Percentiles rank a stretch among this genome's conserved stretches.
phyloP scores from a whole-genome alignment of 92 coral and sea anemone genomes.

The Scolanthus callimorphus region DNA sequence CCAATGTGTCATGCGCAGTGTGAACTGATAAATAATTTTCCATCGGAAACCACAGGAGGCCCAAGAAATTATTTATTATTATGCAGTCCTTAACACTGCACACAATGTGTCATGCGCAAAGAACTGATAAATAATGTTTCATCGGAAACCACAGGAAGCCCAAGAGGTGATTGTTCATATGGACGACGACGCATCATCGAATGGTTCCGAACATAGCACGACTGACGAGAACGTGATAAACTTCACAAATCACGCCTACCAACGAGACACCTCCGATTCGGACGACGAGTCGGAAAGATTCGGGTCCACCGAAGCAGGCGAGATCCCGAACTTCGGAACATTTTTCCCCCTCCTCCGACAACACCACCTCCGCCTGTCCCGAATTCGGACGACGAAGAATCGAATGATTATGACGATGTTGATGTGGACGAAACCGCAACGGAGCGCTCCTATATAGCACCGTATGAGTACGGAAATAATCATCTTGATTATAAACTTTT shows the following conservation, averaged over 20 bases:
- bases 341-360: conserved; percentile 69
- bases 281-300: conserved; percentile 1
- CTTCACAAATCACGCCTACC: conserved; percentile 30
- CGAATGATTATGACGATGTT: conserved; percentile 9
- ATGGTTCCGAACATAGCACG: conserved; percentile 30
- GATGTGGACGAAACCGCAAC: not conserved
- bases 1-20: too few relatives aligned
- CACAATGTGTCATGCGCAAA: too few relatives aligned
- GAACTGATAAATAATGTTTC: too few relatives aligned
- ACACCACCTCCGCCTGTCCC: conserved; percentile 73
- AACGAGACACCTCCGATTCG: not conserved
- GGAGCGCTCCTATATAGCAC: conserved; percentile 3
- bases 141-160: not conserved
- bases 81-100: too few relatives aligned
- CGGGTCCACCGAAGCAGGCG: conserved; percentile 12
- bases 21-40: too few relatives aligned
- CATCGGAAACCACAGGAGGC: not conserved
- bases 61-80: too few relatives aligned
- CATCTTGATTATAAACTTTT: not conserved
- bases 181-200: conserved; percentile 50
- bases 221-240: conserved; percentile 4
- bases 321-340: conserved; percentile 11
- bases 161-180: conserved; percentile 44
- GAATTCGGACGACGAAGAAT: conserved; percentile 24
- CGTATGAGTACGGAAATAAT: conserved; percentile 3